A percentile compares a stretch with the other conserved stretches of the same genome.
phyloP scores from a whole-genome alignment of 2,888 invertebrate genomes.

The Frankliniella fusca region DNA sequence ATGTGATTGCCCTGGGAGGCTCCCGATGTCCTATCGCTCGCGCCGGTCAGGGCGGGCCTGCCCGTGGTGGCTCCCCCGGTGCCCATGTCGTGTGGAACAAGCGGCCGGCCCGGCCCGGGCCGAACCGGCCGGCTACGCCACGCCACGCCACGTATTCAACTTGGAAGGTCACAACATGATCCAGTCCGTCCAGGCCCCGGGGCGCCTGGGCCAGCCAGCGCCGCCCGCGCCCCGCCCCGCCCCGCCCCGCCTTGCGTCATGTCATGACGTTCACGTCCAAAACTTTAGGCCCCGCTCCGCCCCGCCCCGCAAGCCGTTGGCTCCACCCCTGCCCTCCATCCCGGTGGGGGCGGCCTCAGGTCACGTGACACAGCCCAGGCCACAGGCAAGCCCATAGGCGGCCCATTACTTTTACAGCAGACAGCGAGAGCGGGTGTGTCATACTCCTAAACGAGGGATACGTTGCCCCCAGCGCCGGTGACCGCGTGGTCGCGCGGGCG shows the following conservation, averaged over 20 bases:
- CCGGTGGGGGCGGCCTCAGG: no score
- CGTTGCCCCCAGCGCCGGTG: no score
- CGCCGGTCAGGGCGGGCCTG: not conserved
- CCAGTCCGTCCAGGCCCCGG: not conserved
- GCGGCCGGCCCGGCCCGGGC: not conserved
- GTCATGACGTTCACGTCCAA: not conserved
- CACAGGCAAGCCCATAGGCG: no score
- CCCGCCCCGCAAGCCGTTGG: not conserved
- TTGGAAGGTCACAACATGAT: conserved; percentile 21
- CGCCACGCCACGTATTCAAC: not conserved
- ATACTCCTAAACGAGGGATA: no score
- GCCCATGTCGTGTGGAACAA: not conserved
- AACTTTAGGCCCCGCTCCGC: not conserved
- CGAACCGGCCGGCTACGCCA: not conserved
- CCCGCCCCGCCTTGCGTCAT: not conserved
- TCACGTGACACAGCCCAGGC: no score
- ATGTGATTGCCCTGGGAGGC: not conserved
- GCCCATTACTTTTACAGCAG: no score
- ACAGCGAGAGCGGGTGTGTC: no score
- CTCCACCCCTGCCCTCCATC: not conserved
- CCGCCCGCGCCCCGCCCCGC: no score
- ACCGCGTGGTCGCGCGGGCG: not conserved
- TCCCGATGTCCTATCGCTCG: not conserved
- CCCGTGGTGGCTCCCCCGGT: not conserved
- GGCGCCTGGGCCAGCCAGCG: not conserved